phyloP scores from a whole-genome alignment of 2,888 invertebrate genomes.

The Oxyscelio sp. region DNA sequence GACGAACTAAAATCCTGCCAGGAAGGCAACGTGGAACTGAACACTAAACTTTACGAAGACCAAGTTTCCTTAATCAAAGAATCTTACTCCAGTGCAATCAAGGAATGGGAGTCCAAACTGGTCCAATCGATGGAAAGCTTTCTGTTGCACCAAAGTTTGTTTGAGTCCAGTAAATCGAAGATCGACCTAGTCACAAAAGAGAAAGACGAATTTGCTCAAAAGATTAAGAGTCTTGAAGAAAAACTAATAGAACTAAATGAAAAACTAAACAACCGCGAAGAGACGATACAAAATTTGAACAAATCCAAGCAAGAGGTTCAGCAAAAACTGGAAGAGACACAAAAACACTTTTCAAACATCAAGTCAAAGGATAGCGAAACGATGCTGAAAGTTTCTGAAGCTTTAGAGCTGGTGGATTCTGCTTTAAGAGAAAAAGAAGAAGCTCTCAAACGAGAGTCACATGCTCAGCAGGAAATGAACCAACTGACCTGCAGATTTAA shows the following conservation, averaged over 20 bases:
- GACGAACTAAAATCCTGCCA: conserved; percentile 90
- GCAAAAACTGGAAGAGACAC: conserved; percentile 87
- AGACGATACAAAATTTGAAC: conserved; percentile 81
- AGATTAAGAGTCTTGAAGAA: conserved; percentile 75
- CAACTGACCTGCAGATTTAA: conserved; percentile 80
- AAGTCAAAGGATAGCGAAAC: conserved; percentile 89
- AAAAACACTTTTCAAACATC: conserved; percentile 86
- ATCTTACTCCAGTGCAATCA: conserved; percentile 89
- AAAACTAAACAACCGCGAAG: conserved; percentile 82
- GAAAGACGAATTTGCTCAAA: conserved; percentile 89
- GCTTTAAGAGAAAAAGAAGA: conserved; percentile 90
- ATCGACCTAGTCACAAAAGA: conserved; percentile 88
- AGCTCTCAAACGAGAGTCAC: conserved; percentile 89
- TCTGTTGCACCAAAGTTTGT: conserved; percentile 81
- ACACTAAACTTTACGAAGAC: conserved; percentile 81
- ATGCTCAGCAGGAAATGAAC: conserved; percentile 79
- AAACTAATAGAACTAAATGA: conserved; percentile 79
- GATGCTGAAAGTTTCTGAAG: conserved; percentile 90
- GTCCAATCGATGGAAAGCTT: conserved; percentile 89
- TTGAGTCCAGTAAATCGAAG: conserved; percentile 88
- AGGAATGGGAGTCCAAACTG: conserved; percentile 90
- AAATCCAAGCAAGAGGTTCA: conserved; percentile 86
- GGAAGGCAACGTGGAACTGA: conserved; percentile 53
- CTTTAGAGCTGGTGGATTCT: conserved; percentile 89
- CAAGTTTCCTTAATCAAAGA: conserved; percentile 86